These are phyloP conservation scores for Pangasius larnaudii DNA, from an alignment of 2,797 vertebrate genomes.

Conservation along the genomic window DNA sequence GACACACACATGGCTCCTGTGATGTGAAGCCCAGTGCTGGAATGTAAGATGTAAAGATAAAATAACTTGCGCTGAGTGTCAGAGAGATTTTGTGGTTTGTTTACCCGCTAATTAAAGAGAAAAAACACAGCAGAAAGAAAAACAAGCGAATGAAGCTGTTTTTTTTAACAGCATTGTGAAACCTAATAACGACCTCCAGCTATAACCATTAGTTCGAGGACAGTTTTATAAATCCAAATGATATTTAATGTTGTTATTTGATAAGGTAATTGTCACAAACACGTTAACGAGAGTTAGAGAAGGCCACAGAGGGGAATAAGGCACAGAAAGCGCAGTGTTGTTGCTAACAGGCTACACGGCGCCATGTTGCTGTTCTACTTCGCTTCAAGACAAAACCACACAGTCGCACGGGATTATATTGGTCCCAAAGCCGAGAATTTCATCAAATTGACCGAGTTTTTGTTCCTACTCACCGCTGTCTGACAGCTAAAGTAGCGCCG, in stretches of 20 bases:
- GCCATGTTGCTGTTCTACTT: constrained; percentile 62
- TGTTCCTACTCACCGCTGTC: constrained; percentile 62
- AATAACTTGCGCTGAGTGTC: background rate
- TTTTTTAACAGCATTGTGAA: no score
- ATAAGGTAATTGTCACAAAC: background rate
- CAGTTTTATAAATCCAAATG: no score
- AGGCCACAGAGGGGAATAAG: background rate
- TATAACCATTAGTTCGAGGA: no score
- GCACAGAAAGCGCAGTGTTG: constrained; percentile 17
- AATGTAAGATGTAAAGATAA: background rate
- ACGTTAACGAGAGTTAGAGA: background rate
- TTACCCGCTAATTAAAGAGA: background rate
- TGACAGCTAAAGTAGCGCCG: constrained; percentile 58
- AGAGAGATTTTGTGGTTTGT: background rate
- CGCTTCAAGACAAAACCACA: constrained; percentile 61
- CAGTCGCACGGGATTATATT: constrained; percentile 48
- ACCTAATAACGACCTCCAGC: background rate
- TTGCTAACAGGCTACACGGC: constrained; percentile 53
- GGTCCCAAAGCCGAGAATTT: constrained; percentile 37
- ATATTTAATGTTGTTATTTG: background rate
- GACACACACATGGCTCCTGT: background rate
- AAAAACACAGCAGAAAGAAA: background rate
- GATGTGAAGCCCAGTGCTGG: background rate
- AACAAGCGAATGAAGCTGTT: background rate
- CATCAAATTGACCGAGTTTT: constrained; percentile 13